Base-by-base conservation (phyloP, 2,888 invertebrate species). In the Strigamia transsilvanica region DNA sequence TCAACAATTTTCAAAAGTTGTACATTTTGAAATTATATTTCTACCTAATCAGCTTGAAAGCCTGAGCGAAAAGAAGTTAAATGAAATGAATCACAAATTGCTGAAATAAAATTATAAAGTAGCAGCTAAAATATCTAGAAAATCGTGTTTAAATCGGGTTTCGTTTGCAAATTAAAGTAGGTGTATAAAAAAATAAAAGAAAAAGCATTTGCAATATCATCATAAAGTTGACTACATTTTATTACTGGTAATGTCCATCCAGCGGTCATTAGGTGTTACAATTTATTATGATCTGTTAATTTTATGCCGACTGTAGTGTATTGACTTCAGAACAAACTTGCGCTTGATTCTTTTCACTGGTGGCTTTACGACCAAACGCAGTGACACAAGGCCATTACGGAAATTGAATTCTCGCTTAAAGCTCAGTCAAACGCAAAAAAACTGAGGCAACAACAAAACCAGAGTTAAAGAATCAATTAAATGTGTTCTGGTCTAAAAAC, bases 401-500 rank as follows among this genome's bases (percentile, higher is more conserved):
- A 61, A 61, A 61, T 61, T 61, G 61, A 61, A 61, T 61, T 61
- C 61, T 61, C 61, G 61, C 61, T 61, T 61, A 61, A 61, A 18
- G 61, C 61, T 61, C 61, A 61, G 61, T 61, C 61, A 61, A 21
- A 61, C 5, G 61, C 61, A 61, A 21, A 23, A 61, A 61, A 61
- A 18, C 0, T 23, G 7, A 18, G 21, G 18, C 18, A 61, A 18
- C 23, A 23, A 18, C 10, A 10, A 61, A 61, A 61, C 61, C 12
- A 10, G n/a, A 61, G n/a, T 61, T 61, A 12, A 18, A 61, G 61
- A 61, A 61, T 23, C 61, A 23, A 23, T 18, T 23, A 23, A 61
- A 61, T 61, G 61, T 6, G 9, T 21, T n/a, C 13, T n/a, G 10
- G n/a, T 15, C 46, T 10, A 46, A 46, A 46, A 15, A 46, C 13